Base-by-base conservation (phyloP, 2,797 vertebrate species). In the Anguilla obscura region DNA sequence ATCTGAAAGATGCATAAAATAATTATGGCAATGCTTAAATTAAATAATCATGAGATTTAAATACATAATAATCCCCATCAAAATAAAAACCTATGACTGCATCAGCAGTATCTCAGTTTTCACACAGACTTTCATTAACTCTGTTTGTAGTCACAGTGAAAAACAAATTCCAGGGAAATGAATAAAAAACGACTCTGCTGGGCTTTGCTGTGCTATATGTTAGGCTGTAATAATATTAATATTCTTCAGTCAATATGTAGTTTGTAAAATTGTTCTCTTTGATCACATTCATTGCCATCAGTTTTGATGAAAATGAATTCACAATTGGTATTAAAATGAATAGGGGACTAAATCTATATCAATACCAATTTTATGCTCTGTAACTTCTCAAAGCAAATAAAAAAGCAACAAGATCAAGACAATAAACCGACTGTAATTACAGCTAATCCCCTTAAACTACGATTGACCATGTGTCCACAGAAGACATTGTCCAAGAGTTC, bases 21-120 rank as follows among this genome's bases (percentile, higher is more conserved):
- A 40, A 16, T 36, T 2, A 40, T 36, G 36, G 18, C 33, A 76
- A 18, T 14, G 36, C 9, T 5, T 14, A 40, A 74, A 74, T 88
- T 87, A 89, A 86, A 86, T 88, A 88, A 89, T 58, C 50, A 87
- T 86, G 85, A 84, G 89, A 89, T 89, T 88, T 66, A 86, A 91
- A 89, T 91, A 88, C 83, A 91, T 86, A 92, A 88, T 89, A 80
- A 91, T 90, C 50, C 30, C 52, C 85, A 88, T 87, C 89, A 89
- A 92, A 84, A 76, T 84, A 71, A 76, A 76, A 76, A 18, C 0
- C 66, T 8, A 27, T 10, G 33, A 76, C 33, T 16, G 71, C 12
- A 30, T 30, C 36, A 14, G 74, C n/a, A 79, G 36, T 16, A 16
- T 24, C 45, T 82, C 79, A 30, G 45, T 27, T 82, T 82, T 50